phyloP scores from a whole-genome alignment of 2,113 vertebrate genomes.

The Solenodon paradoxus region DNA sequence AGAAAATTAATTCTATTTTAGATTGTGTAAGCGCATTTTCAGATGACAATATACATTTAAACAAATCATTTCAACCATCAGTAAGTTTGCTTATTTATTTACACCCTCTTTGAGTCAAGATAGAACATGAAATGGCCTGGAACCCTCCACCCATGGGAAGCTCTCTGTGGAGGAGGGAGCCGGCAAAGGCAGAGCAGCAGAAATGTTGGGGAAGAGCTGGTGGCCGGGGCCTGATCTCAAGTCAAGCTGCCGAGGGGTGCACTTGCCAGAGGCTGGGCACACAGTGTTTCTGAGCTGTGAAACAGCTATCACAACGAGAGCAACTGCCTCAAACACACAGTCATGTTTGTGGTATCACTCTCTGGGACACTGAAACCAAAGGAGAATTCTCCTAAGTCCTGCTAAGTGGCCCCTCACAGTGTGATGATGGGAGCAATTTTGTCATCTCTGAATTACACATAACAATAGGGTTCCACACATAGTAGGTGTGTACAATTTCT shows the following conservation, averaged over 20 bases:
- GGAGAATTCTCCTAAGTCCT: neutral
- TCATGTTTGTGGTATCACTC: neutral
- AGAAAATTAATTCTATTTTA: neutral
- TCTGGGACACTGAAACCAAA: neutral
- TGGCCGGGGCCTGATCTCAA: neutral
- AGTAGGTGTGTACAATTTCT: neutral
- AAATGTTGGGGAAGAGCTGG: too few species aligned
- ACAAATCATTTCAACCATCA: neutral
- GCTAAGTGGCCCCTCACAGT: rapidly evolving
- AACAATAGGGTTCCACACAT: neutral
- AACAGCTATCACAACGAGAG: neutral
- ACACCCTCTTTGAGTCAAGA: neutral
- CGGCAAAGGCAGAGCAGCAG: neutral
- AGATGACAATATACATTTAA: neutral
- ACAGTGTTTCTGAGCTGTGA: neutral
- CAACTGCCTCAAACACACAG: neutral
- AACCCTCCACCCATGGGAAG: neutral
- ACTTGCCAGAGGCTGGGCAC: neutral
- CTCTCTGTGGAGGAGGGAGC: rapidly evolving
- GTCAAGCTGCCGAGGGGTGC: too few species aligned
- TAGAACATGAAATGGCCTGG: neutral
- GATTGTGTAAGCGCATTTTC: neutral
- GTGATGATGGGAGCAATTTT: too few species aligned
- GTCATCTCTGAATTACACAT: neutral
- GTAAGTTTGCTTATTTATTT: neutral